A percentile compares a stretch with the other conserved stretches of the same genome.
phyloP scores from a whole-genome alignment of 2,113 vertebrate genomes.

The Atherinomorus stipes region DNA sequence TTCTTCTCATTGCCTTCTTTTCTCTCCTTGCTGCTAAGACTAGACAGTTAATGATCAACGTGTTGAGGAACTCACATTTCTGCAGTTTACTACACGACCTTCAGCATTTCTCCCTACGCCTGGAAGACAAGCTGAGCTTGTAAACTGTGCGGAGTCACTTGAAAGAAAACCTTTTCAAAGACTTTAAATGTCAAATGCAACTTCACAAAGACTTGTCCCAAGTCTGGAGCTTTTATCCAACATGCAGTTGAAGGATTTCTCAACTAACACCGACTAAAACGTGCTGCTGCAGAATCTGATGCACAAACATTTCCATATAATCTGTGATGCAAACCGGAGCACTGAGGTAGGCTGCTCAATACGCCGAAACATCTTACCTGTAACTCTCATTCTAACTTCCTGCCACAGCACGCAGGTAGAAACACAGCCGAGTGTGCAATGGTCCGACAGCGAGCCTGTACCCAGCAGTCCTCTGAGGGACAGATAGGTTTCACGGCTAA shows the following conservation, averaged over 20 bases:
- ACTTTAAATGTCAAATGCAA: background rate
- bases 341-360: background rate
- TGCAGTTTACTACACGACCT: background rate
- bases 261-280: too few relatives aligned
- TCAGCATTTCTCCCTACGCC: background rate
- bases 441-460: conserved; percentile 28
- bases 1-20: too few relatives aligned
- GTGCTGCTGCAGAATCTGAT: background rate
- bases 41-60: conserved; percentile 1
- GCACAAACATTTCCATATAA: background rate
- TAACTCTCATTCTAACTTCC: conserved; percentile 76
- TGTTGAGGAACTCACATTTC: background rate
- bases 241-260: background rate
- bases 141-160: background rate
- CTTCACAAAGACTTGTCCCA: background rate
- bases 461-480: conserved; percentile 24
- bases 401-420: conserved; percentile 56
- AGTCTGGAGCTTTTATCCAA: background rate
- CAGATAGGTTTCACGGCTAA: conserved; percentile 76
- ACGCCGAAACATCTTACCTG: conserved; percentile 69
- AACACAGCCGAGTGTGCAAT: conserved; percentile 34
- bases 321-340: background rate
- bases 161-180: background rate
- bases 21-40: too few relatives aligned
- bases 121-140: background rate